phyloP scores from a whole-genome alignment of 2,888 invertebrate species.

The Mellilla xanthometata region DNA sequence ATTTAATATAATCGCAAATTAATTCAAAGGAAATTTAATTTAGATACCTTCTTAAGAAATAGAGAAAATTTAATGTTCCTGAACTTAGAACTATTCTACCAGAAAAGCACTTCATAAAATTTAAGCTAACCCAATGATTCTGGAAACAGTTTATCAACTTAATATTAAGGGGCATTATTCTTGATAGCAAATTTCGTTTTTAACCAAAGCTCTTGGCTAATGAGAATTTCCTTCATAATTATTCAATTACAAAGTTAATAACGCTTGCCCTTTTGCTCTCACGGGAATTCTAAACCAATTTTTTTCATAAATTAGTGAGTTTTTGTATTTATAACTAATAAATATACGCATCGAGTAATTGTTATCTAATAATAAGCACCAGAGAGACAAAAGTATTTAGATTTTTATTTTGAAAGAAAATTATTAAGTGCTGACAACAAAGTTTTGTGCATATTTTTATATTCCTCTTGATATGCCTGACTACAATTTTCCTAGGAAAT shows the following conservation, averaged over 20 bases:
- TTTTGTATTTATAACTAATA: no score
- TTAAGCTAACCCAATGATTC: slow-evolving; percentile 17
- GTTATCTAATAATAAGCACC: no score
- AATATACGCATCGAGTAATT: no score
- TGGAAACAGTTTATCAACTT: slow-evolving; percentile 25
- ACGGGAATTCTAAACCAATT: slow-evolving; percentile 31
- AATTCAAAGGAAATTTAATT: no score
- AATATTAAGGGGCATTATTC: slow-evolving; percentile 32
- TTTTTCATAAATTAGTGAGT: slow-evolving; percentile 11
- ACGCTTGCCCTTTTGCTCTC: slow-evolving; percentile 40
- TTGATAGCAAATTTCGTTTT: slow-evolving; percentile 37
- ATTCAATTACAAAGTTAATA: slow-evolving; percentile 52
- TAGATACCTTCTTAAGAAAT: no score
- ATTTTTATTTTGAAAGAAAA: no score
- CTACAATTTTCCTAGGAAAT: not conserved
- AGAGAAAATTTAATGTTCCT: no score
- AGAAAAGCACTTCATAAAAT: not conserved
- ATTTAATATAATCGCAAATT: no score
- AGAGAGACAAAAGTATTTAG: no score
- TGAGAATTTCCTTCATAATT: slow-evolving; percentile 52
- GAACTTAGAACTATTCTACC: no score
- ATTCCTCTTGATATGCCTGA: not conserved
- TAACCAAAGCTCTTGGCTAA: slow-evolving; percentile 40
- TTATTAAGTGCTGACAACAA: not conserved
- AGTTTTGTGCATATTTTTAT: not conserved